phyloP scores from a whole-genome alignment of 2,797 vertebrate genomes.

The Tympanoctomys barrerae region DNA sequence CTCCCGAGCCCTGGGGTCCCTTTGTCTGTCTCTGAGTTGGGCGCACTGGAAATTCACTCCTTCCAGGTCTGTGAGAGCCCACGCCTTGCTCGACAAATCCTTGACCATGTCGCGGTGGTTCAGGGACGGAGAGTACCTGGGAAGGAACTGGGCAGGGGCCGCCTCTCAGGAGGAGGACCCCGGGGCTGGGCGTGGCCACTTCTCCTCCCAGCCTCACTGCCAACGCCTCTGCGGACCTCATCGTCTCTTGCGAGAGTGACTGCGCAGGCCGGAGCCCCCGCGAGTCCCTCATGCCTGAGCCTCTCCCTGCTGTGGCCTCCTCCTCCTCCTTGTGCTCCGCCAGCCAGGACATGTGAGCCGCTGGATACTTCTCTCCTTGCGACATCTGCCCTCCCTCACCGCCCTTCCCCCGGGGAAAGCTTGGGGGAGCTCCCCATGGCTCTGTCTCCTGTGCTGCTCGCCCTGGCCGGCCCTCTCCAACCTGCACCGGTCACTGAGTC shows the following conservation, averaged over 20 bases:
- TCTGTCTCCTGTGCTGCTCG: background rate
- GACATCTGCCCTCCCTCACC: background rate
- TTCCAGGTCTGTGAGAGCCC: background rate
- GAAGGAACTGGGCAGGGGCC: background rate
- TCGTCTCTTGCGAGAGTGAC: rapidly evolving
- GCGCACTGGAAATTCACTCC: background rate
- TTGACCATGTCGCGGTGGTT: background rate
- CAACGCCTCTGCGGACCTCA: background rate
- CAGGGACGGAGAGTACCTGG: background rate
- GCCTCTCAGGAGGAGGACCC: background rate
- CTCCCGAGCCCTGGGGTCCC: background rate
- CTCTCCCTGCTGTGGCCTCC: background rate
- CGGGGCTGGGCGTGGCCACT: too few species aligned
- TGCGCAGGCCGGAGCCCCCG: background rate
- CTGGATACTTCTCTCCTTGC: background rate
- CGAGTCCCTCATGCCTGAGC: background rate
- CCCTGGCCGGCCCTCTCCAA: background rate
- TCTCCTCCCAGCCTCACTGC: background rate
- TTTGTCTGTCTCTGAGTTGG: background rate
- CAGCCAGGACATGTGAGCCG: background rate
- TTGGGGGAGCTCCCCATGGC: background rate
- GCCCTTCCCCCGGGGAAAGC: too few species aligned
- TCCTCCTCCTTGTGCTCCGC: background rate
- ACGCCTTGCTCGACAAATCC: background rate
- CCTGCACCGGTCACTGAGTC: too few species aligned